phyloP scores from a whole-genome alignment of 2,113 vertebrate species.

The Geothlypis trichas region DNA sequence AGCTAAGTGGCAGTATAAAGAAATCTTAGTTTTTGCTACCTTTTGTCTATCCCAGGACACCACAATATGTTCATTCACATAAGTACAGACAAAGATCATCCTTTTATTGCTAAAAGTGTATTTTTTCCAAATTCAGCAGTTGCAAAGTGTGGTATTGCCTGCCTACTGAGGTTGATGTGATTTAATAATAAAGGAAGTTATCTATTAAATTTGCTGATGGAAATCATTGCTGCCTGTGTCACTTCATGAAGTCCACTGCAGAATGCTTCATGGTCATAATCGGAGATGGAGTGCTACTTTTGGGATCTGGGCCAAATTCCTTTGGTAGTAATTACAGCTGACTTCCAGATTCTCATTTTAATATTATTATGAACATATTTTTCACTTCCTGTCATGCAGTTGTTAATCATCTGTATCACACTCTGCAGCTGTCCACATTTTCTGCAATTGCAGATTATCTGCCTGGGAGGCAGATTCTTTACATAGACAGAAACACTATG shows the following conservation, averaged over 20 bases:
- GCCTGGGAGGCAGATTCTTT: neutral
- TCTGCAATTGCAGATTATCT: neutral
- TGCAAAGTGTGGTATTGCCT: neutral
- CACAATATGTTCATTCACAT: fast-evolving
- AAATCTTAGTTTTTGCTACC: neutral
- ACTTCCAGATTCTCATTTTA: neutral
- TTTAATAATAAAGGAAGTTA: neutral
- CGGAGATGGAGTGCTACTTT: neutral
- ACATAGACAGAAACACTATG: neutral
- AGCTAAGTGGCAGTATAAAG: neutral
- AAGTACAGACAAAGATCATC: neutral
- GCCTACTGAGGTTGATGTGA: neutral
- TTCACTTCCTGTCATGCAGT: constrained; percentile 27
- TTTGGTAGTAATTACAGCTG: constrained; percentile 4
- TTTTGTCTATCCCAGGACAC: neutral
- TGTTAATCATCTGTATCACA: neutral
- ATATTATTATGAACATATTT: neutral
- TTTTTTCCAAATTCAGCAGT: neutral
- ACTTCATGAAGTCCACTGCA: neutral
- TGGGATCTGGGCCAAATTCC: constrained; percentile 34
- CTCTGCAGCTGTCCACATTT: neutral
- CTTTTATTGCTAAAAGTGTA: neutral
- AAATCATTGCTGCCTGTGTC: neutral
- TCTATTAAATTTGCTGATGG: neutral
- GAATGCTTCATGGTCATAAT: neutral